phyloP scores from a whole-genome alignment of 1,140 invertebrate species.

The Drosophila persimilis region DNA sequence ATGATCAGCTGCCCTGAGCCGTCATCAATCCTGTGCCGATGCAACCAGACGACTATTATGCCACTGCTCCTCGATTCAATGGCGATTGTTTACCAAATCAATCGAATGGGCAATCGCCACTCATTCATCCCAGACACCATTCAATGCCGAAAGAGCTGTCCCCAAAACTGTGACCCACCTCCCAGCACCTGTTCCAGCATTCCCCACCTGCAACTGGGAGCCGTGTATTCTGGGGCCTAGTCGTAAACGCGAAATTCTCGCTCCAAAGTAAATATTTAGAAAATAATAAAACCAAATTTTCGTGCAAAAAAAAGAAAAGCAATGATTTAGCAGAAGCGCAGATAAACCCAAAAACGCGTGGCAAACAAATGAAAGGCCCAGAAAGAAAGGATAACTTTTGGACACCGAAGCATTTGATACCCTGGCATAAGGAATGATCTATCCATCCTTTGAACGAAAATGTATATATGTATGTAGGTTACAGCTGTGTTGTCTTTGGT shows the following conservation, averaged over 20 bases:
- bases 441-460: too few species aligned
- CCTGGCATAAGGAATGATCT: too few species aligned
- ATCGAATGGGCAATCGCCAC: too few species aligned
- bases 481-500: too few species aligned
- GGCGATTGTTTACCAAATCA: too few species aligned
- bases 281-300: slow-evolving; percentile 70
- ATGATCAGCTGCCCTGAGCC: too few species aligned
- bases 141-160: background rate
- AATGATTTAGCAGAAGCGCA: slow-evolving; percentile 19
- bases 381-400: background rate
- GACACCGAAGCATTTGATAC: too few species aligned
- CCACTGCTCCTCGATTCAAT: too few species aligned
- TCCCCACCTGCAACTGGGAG: slow-evolving; percentile 2
- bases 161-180: too few species aligned
- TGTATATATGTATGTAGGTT: too few species aligned
- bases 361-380: slow-evolving; percentile 6
- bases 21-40: too few species aligned
- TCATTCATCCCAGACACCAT: background rate
- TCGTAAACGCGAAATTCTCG: slow-evolving; percentile 64
- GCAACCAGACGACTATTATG: too few species aligned
- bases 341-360: slow-evolving; percentile 9
- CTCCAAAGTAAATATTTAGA: slow-evolving; percentile 72
- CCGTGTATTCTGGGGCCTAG: slow-evolving; percentile 13
- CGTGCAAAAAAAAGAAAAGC: slow-evolving; percentile 38
- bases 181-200: background rate